Conservation (phyloP, 2,797 vertebrate species). For the Pithecia hirsuta region DNA sequence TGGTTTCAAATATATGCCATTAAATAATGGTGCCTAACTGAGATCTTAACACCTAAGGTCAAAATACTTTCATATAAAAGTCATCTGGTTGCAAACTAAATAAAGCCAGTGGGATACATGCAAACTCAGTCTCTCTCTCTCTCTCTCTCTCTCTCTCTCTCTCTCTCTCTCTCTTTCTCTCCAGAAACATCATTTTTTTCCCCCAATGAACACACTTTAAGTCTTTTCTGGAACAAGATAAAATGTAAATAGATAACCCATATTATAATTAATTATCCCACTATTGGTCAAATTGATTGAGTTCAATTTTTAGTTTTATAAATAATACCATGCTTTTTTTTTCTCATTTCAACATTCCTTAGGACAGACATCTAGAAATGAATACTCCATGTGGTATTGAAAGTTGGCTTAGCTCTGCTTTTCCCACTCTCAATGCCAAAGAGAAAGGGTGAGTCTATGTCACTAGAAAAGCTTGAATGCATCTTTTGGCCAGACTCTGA, state of each 20-base stretch:
- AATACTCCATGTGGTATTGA: background rate
- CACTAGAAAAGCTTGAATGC: background rate
- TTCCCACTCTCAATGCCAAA: background rate
- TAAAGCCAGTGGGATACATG: background rate
- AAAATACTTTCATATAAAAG: background rate
- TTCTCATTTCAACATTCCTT: background rate
- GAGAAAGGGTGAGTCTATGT: background rate
- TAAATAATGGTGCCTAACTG: background rate
- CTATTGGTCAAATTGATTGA: background rate
- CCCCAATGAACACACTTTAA: background rate
- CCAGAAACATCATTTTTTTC: background rate
- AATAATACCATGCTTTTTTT: background rate
- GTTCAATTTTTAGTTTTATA: constrained; percentile 18
- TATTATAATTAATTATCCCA: background rate
- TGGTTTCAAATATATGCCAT: constrained; percentile 11
- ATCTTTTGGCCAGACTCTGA: background rate
- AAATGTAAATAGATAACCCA: background rate
- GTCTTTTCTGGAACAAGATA: background rate
- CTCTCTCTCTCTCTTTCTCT: background rate
- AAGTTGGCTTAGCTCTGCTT: background rate
- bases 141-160: too few relatives aligned
- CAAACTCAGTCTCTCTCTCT: too few relatives aligned
- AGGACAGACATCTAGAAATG: background rate
- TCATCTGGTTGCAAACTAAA: background rate
- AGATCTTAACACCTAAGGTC: background rate